Percentiles rank a stretch among this genome's conserved stretches.
These are phyloP conservation scores for Aelia acuminata DNA, from an alignment of 2,888 invertebrate genomes.

Conservation along the genomic window DNA sequence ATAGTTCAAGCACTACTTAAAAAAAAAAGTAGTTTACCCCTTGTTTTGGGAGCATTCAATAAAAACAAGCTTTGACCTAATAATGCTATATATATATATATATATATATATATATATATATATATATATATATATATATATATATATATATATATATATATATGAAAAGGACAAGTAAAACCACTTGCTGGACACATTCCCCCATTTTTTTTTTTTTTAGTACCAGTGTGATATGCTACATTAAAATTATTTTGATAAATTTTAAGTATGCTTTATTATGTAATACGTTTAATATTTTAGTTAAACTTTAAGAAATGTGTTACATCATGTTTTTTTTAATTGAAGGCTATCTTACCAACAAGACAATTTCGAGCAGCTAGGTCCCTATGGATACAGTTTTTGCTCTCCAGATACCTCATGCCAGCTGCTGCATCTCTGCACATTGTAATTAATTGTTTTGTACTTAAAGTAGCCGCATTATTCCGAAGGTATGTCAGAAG, in stretches of 20 bases:
- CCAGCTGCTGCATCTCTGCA: conserved; percentile 94
- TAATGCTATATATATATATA: no score
- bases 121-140: no score
- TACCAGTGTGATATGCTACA: neutral
- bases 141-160: no score
- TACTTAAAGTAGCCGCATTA: conserved; percentile 77
- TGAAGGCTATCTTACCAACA: conserved; percentile 80
- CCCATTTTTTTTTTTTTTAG: no score
- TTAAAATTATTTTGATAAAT: neutral
- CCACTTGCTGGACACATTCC: no score
- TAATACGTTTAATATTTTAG: neutral
- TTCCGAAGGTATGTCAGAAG: conserved; percentile 89
- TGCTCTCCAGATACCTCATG: conserved; percentile 95
- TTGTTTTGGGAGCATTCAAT: no score
- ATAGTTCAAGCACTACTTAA: no score
- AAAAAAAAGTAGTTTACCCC: no score
- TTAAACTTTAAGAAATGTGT: neutral
- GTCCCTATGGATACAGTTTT: conserved; percentile 96
- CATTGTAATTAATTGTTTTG: conserved; percentile 85
- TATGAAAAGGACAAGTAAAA: no score
- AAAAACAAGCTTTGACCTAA: no score
- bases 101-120: no score
- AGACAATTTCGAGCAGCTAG: conserved; percentile 95
- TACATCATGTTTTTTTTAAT: no score
- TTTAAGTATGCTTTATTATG: neutral